Percentiles rank a stretch among this genome's conserved stretches.
phyloP scores from a whole-genome alignment of 2,113 vertebrate genomes.

The Bubo scandiacus region DNA sequence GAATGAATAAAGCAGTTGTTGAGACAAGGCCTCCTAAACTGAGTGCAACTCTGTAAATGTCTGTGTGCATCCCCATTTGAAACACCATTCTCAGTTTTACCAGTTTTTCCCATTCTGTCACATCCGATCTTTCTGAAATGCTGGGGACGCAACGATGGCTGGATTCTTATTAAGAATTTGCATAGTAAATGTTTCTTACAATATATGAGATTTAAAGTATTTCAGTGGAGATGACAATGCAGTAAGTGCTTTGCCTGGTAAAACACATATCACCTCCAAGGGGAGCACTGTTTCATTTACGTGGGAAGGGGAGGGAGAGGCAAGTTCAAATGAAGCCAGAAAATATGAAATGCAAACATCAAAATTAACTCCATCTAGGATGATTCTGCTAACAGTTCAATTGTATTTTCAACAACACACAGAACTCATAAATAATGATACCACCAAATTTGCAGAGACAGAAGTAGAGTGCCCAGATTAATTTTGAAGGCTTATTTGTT shows the following conservation, averaged over 20 bases:
- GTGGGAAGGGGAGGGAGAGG: not conserved
- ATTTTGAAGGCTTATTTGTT: not conserved
- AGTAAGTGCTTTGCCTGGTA: not conserved
- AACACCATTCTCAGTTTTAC: not conserved
- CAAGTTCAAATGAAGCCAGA: not conserved
- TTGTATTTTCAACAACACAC: not conserved
- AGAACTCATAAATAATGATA: not conserved
- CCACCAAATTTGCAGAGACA: not conserved
- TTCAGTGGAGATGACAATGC: not conserved
- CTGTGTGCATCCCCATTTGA: not conserved
- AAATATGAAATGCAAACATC: not conserved
- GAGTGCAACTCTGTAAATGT: not conserved
- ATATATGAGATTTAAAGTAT: not conserved
- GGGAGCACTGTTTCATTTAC: not conserved
- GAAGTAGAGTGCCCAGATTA: not conserved
- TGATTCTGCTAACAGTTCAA: not conserved
- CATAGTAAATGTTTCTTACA: not conserved
- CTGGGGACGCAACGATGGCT: accelerated
- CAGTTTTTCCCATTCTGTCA: not conserved
- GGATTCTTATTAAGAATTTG: not conserved
- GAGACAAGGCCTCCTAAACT: not conserved
- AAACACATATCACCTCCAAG: not conserved
- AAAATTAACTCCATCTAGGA: not conserved
- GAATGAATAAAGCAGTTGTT: not conserved
- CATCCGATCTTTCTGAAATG: not conserved